A percentile compares a stretch with the other conserved stretches of the same genome.
phyloP scores from a whole-genome alignment of 2,797 vertebrate species.

The Enteromius mattozi region DNA sequence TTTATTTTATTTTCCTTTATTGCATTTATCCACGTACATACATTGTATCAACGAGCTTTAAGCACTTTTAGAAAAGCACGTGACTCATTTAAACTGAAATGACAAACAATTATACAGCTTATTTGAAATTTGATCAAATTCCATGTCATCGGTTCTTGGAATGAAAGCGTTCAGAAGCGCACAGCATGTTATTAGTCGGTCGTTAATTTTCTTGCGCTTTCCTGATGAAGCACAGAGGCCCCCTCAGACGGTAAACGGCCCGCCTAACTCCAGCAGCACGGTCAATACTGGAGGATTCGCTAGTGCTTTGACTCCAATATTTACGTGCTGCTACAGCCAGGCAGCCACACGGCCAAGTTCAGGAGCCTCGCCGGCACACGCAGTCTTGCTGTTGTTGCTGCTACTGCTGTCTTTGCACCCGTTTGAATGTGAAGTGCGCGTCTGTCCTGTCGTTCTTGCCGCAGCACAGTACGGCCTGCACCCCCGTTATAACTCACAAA shows the following conservation, averaged over 20 bases:
- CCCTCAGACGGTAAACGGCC: constrained; percentile 66
- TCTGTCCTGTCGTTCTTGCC: constrained; percentile 89
- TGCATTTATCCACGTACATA: not conserved
- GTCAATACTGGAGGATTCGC: constrained; percentile 90
- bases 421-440: constrained; percentile 45
- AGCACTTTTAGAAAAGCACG: not conserved
- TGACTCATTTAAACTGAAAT: not conserved
- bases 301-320: constrained; percentile 96
- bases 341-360: constrained; percentile 49
- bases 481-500: constrained; percentile 96
- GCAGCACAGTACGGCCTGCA: constrained; percentile 99
- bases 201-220: not conserved
- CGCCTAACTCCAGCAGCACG: constrained; percentile 91
- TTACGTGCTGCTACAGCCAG: constrained; percentile 99
- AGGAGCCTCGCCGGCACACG: constrained; percentile 31
- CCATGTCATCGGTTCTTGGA: not conserved
- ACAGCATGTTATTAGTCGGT: not conserved
- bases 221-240: constrained; percentile 19
- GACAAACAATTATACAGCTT: not conserved
- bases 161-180: not conserved
- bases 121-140: not conserved
- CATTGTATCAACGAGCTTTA: not conserved
- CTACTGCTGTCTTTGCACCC: constrained; percentile 7
- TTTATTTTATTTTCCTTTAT: not conserved
- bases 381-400: not conserved